A percentile compares a stretch with the other conserved stretches of the same genome.
Evolutionary conservation across 2,888 invertebrate genomes (phyloP).

Genomic region (Unio pictorum): DNA sequence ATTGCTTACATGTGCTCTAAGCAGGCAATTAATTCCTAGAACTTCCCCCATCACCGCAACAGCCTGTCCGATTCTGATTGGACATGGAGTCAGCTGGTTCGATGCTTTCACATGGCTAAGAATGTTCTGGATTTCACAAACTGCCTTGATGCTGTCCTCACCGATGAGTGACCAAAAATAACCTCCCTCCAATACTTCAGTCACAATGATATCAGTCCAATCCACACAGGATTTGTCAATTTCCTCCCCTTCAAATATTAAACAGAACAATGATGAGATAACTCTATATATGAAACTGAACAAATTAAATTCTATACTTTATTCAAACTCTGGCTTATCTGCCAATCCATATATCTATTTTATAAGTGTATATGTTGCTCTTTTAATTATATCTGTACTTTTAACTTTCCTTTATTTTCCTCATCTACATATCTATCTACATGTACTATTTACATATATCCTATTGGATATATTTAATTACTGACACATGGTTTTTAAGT

Average conservation of each 20-base stretch:
- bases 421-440: too few species aligned
- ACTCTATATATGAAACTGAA: too few species aligned
- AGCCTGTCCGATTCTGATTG: conserved; percentile 13
- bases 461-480: too few species aligned
- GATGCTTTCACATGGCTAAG: conserved; percentile 15
- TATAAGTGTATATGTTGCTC: too few species aligned
- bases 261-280: too few species aligned
- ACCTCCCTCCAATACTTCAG: conserved; percentile 37
- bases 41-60: conserved; percentile 28
- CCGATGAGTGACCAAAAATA: conserved; percentile 49
- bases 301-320: too few species aligned
- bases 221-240: conserved; percentile 10
- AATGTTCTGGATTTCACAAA: conserved; percentile 25
- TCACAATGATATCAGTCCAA: conserved; percentile 45
- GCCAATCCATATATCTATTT: too few species aligned
- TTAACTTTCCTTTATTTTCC: too few species aligned
- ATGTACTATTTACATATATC: too few species aligned
- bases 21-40: conserved; percentile 15
- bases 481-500: too few species aligned
- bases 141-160: conserved; percentile 33
- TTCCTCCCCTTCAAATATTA: conserved; percentile 12
- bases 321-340: too few species aligned
- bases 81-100: conserved; percentile 2
- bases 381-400: too few species aligned
- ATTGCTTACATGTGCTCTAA: conserved; percentile 30